A percentile compares a stretch with the other conserved stretches of the same genome.
These are phyloP conservation scores for Eptatretus burgeri DNA, from an alignment of 2,113 vertebrate genomes.

Conservation along the genomic window DNA sequence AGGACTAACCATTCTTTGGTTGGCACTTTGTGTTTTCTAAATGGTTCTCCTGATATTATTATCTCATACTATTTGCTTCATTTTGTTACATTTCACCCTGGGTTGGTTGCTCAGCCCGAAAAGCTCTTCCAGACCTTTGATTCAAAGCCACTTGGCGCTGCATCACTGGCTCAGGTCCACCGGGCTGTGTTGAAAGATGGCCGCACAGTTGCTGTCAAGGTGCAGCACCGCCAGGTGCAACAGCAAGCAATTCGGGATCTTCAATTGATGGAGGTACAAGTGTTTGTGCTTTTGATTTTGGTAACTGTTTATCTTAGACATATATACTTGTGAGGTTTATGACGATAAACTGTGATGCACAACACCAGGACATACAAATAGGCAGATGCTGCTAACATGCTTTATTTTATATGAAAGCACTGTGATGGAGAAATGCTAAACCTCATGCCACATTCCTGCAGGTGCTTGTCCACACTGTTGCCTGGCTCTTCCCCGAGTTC, in stretches of 20 bases:
- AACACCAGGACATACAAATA: no score
- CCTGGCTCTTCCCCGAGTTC: conserved; percentile 74
- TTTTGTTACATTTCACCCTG: not conserved
- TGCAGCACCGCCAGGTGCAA: conserved; percentile 84
- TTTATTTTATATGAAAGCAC: no score
- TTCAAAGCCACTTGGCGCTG: conserved; percentile 48
- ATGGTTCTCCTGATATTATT: no score
- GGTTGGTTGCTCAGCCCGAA: conserved; percentile 23
- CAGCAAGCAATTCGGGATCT: conserved; percentile 61
- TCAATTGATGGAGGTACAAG: conserved; percentile 61
- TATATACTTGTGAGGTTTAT: no score
- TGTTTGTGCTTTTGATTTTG: no score
- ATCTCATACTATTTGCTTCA: no score
- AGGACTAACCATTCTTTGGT: no score
- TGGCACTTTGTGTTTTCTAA: no score
- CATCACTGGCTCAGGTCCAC: conserved; percentile 90
- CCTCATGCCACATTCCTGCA: conserved; percentile 13
- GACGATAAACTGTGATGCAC: no score
- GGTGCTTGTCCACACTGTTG: conserved; percentile 40
- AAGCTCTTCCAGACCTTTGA: conserved; percentile 64
- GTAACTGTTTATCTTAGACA: no score
- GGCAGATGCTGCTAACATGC: no score
- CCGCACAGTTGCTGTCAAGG: conserved; percentile 68
- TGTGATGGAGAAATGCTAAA: no score
- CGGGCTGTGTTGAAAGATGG: conserved; percentile 60